Evolutionary conservation across 2,797 vertebrate genomes (phyloP), one percentile per base, ranked within the genome.

Genomic region (Aphelocoma californica): DNA sequence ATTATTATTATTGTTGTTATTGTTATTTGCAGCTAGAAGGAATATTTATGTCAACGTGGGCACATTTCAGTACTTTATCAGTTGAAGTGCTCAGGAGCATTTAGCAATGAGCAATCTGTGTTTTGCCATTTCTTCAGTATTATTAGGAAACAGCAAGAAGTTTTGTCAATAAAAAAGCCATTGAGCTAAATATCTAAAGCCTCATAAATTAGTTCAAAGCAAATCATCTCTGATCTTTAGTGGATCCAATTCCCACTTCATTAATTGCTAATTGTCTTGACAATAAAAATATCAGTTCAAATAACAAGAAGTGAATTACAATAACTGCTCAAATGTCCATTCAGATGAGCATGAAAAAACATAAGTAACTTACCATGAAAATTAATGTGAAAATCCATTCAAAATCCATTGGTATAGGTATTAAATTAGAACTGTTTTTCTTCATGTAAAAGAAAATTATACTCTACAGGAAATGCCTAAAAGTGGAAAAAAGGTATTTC

Each of bases 221-320:
- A 54, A 81, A 95, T 82, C 44, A 91, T 17, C 31, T 95, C 87
- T 87, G 75, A 70, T 95, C 14, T 93, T 96, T 95, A 94, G 77
- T 93, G 81, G 71, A 82, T 93, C 66, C 65, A 90, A 64, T 93
- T 96, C 79, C 26, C 81, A 92, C 60, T 85, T 97, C 93, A 96
- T 97, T 96, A 96, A 96, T 93, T 94, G 90, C 31, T 96, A 97
- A 97, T 96, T 96, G 42, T 77, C 57, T 77, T 78, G 60, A 94
- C 70, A 91, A 96, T 95, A 97, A 92, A 88, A 95, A 70, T 92
- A 88, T 62, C 90, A 72, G 62, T 95, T 95, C 90, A 54, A 88
- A 73, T 92, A 93, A 86, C 57, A 94, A 95, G 91, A 96, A 96
- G 44, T 65, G n/a, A 89, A 94, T 96, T 96, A 81, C 40, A 86